Evolutionary conservation across 2,888 invertebrate genomes (phyloP).

Genomic region (Therioaphis trifolii): DNA sequence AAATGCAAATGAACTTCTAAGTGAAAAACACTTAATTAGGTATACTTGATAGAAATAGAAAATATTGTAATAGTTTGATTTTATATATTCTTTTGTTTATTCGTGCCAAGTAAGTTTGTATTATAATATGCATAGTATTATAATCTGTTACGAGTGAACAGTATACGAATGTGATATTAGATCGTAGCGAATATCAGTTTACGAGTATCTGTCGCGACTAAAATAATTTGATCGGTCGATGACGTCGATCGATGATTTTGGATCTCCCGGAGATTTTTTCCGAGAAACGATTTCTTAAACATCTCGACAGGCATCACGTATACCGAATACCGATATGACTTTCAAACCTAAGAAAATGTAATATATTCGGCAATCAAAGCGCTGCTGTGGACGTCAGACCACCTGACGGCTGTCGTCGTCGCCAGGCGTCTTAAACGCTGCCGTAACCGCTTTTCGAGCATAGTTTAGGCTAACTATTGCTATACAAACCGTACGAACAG

Average conservation of each 20-base stretch:
- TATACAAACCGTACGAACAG: not conserved
- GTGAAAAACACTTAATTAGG: too few relatives aligned
- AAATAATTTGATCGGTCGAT: not conserved
- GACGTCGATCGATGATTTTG: constrained; percentile 16
- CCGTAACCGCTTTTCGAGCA: not conserved
- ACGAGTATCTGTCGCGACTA: too few relatives aligned
- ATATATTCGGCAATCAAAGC: not conserved
- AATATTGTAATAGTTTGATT: too few relatives aligned
- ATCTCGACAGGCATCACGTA: not conserved
- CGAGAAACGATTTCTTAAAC: not conserved
- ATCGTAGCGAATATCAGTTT: too few relatives aligned
- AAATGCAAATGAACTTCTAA: too few relatives aligned
- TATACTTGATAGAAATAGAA: too few relatives aligned
- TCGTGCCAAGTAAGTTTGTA: too few relatives aligned
- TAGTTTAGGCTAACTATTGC: not conserved
- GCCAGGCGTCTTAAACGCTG: not conserved
- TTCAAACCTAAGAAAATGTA: not conserved
- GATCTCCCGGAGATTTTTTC: constrained; percentile 35
- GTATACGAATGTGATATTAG: too few relatives aligned
- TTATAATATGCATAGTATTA: too few relatives aligned
- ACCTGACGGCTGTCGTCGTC: not conserved
- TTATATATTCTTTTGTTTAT: too few relatives aligned
- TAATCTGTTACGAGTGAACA: too few relatives aligned
- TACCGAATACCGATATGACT: not conserved
- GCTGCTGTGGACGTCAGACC: not conserved